Base-by-base conservation (phyloP, 2,797 vertebrate genomes). In the Rhadinocentrus ornatus region DNA sequence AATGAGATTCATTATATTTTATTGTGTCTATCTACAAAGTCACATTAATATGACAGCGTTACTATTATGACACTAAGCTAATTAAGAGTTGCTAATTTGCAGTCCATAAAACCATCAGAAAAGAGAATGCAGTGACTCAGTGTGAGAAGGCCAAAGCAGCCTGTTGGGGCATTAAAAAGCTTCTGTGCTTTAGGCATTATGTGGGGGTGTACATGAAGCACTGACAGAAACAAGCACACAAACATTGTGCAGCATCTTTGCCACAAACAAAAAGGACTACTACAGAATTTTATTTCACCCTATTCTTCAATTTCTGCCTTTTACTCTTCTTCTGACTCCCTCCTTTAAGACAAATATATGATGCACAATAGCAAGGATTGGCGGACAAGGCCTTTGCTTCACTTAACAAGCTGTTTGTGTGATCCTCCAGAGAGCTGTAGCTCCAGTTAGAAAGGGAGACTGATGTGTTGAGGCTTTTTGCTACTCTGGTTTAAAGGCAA, bases 361-460 rank as follows among this genome's bases (percentile, higher is more conserved):
- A 77, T 44, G 12, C 65, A 76, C 77, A 81, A 84, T 78, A 78
- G 78, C 58, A 85, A 69, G 66, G 69, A 81, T 70, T 66, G 63
- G 67, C 66, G 82, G 81, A 65, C 73, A 78, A 80, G 77, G 82
- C 77, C 76, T 79, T 81, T 78, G 78, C 77, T 84, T 83, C 73
- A 75, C 63, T 76, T 88, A 86, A 89, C 88, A 89, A 88, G 83
- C 77, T 83, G 80, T 87, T 78, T 88, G 57, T 83, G 64, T 66
- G 77, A 76, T 75, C 56, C 89, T 83, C 90, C 11, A 46, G 84
- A 83, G 90, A 87, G 48, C 64, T 67, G 54, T 60, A 73, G 78
- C 85, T 88, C 77, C 61, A 82, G 77, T 85, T 78, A 69, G 70
- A 62, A 61, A 77, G 61, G 65, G 73, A 68, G 66, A 75, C 48